Base-by-base conservation (phyloP, 2,888 invertebrate genomes). In the Lasius platythorax region DNA sequence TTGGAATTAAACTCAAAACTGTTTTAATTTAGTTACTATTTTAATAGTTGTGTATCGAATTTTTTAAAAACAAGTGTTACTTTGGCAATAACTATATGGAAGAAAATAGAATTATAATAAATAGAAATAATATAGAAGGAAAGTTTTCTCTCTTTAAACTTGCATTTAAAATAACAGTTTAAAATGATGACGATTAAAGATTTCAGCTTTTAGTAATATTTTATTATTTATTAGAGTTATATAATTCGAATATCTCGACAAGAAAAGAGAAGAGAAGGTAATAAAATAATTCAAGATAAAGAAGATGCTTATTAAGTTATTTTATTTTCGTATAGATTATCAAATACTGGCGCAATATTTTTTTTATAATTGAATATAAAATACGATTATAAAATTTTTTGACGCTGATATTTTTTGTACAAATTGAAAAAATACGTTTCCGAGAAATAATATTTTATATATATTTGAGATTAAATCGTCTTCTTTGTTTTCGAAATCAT, bases 1-100 rank as follows among this genome's bases (percentile, higher is more conserved):
- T 12, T 81, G 33, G 61, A 73, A 81, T 63, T 63, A 72, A 72
- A 40, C 37, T 70, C 33, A 12, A 23, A 81, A 63, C 3, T 28
- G 61, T 37, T 72, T 72, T 53, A n/a, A 53, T 53, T n/a, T 37
- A 72, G 4, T 72, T 46, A 72, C 46, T 53, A 53, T 61, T 81
- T 46, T 46, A 61, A 15, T 50, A n/a, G 5, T 28, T 6, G 28
- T 61, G 30, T 53, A n/a, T n/a, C 28, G 12, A 72, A 37, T 0
- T 23, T 70, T 61, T 12, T 33, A 33, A 56, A 46, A 70, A 8
- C n/a, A 23, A 72, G 2, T 23, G 2, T 58, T 6, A 37, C n/a
- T 70, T 33, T 58, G 6, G 12, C 23, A 58, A 3, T 23, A 3
- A 23, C 61, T 61, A 28, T 33, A 8, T n/a, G 12, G 1, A 23